phyloP scores from a whole-genome alignment of 2,113 vertebrate genomes.

The Anhinga anhinga region DNA sequence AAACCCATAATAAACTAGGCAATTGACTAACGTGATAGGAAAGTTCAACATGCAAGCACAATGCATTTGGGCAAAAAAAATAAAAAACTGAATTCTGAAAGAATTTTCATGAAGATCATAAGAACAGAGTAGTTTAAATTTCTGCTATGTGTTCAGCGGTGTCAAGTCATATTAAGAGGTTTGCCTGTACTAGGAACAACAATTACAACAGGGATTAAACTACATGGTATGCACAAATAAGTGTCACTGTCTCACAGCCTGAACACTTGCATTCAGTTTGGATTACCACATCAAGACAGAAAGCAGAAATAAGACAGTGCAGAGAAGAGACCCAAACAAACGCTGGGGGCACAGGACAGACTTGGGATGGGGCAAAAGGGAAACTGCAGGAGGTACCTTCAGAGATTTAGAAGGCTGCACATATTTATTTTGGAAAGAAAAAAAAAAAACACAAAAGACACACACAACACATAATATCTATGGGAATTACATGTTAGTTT shows the following conservation, averaged over 20 bases:
- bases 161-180: not conserved
- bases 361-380: not conserved
- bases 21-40: not conserved
- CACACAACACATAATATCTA: not conserved
- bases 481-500: not conserved
- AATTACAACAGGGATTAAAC: not conserved
- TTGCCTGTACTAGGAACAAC: not conserved
- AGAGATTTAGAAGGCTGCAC: not conserved
- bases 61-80: not conserved
- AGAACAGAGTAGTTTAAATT: not conserved
- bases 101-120: not conserved
- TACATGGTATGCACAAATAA: not conserved
- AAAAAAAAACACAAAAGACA: not conserved
- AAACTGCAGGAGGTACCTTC: not conserved
- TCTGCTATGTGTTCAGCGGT: not conserved
- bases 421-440: not conserved
- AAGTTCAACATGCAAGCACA: not conserved
- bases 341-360: not conserved
- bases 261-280: not conserved
- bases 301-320: not conserved
- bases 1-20: not conserved
- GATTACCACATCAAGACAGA: not conserved
- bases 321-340: not conserved
- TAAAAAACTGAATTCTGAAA: not conserved
- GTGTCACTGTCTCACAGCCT: not conserved